These are phyloP conservation scores for Cyclura pinguis DNA, from an alignment of 2,797 vertebrate species.

Conservation along the genomic window DNA sequence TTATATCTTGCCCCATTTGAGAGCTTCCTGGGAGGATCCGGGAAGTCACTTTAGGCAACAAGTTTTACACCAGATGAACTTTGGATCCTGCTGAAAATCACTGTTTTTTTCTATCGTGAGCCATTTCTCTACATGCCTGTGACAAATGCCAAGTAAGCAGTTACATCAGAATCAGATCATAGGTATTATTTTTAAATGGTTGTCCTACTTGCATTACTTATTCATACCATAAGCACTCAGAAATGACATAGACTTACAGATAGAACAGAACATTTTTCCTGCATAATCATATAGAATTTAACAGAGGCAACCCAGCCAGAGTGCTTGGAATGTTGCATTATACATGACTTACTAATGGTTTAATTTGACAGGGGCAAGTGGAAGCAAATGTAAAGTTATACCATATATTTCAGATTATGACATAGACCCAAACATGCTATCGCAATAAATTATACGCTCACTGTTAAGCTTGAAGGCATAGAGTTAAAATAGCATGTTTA, in stretches of 20 bases:
- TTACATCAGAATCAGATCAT: neutral
- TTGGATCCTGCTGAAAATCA: neutral
- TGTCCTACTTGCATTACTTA: neutral
- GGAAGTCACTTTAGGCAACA: neutral
- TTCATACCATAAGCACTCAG: neutral
- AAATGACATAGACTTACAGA: neutral
- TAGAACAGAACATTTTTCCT: neutral
- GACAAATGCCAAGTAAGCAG: neutral
- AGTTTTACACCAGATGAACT: neutral
- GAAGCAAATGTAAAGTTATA: neutral
- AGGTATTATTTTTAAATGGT: neutral
- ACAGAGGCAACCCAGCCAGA: neutral
- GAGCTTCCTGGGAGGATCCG: neutral
- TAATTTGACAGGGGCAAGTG: neutral
- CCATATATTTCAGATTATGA: neutral
- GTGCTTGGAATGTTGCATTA: neutral
- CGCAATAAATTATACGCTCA: constrained; percentile 5
- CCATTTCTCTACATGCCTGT: neutral
- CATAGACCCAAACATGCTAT: neutral
- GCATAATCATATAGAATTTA: neutral
- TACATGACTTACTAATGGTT: neutral
- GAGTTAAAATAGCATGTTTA: neutral
- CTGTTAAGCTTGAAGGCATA: neutral
- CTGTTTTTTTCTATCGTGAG: neutral
- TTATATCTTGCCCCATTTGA: neutral